A percentile compares a stretch with the other conserved stretches of the same genome.
Evolutionary conservation across 2,113 vertebrate genomes (phyloP).

Genomic region (Phalacrocorax pelagicus): DNA sequence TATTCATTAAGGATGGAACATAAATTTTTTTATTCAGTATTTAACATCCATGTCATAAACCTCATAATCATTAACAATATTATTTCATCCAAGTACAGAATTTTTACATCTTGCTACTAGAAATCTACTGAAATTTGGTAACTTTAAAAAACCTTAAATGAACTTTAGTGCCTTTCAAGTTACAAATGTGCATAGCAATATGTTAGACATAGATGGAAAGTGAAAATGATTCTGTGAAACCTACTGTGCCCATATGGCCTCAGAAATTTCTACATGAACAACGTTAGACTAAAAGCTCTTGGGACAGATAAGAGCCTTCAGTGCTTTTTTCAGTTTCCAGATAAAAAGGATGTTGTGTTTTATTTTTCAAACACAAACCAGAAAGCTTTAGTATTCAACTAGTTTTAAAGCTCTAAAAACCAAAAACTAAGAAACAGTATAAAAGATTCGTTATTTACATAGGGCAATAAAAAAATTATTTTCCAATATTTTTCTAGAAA

Average conservation of each 20-base stretch:
- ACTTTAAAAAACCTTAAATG: not conserved
- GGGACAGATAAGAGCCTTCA: not conserved
- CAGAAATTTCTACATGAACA: not conserved
- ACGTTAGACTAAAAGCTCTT: not conserved
- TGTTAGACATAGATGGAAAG: not conserved
- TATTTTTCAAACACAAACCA: not conserved
- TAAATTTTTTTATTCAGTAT: not conserved
- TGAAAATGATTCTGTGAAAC: not conserved
- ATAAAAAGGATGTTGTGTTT: not conserved
- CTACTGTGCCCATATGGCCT: conserved; percentile 24
- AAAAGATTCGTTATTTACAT: not conserved
- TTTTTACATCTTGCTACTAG: not conserved
- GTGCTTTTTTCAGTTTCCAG: not conserved
- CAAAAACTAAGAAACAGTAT: not conserved
- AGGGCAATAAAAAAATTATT: not conserved
- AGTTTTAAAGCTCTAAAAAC: not conserved
- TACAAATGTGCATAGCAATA: not conserved
- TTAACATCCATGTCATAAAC: not conserved
- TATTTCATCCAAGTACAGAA: not conserved
- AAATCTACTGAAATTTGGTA: not conserved
- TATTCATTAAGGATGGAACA: not conserved
- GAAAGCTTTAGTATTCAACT: not conserved
- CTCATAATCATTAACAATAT: not conserved
- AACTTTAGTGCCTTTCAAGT: not conserved
- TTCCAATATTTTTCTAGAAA: not conserved